Evolutionary conservation across 2,888 invertebrate genomes (phyloP), one percentile per base, ranked within the genome.

Genomic region (Polietes domitor): DNA sequence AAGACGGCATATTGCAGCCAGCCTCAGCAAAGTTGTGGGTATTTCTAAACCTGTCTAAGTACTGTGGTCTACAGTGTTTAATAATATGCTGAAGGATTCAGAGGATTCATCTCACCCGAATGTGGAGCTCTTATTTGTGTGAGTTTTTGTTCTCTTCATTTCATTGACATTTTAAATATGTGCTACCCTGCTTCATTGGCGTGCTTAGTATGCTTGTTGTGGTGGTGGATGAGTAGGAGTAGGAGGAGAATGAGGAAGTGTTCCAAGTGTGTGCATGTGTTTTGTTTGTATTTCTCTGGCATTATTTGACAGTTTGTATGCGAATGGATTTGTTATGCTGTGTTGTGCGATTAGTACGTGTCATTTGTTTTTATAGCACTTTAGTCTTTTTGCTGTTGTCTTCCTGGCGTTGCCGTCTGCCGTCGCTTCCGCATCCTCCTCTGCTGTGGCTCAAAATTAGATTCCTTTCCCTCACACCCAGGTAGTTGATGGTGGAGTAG

Each of bases 311-410:
- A 53, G 47, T 50, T 15, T 37, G n/a, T 9, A 47, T 58, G 21
- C 32, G 43, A 24, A 72, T 65, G 65, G 26, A 78, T 79, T 82
- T 75, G 75, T 63, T 78, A 37, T 72, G 65, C 70, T 79, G 12
- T 72, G 55, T 47, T 58, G 55, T 55, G 53, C 76, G 82, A 82
- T 82, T 79, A 79, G 75, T 79, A 82, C 82, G 79, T 82, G 82
- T 68, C 79, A 79, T 83, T 79, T 73, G 55, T 47, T 68, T 73
- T 58, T 76, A 61, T 68, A 43, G 26, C 68, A n/a, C 47, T n/a
- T 1, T 47, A 47, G 15, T 68, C 43, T 55, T 26, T 55, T 55
- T 17, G 55, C 47, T 55, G 32, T 55, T 21, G 5, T 53, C 10
- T 21, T 19, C 21, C 24, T 21, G 10, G n/a, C n/a, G 43, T 43